Evolutionary conservation across 1,140 invertebrate genomes (phyloP), one percentile per base, ranked within the genome.

Genomic region (Contarinia nasturtii): DNA sequence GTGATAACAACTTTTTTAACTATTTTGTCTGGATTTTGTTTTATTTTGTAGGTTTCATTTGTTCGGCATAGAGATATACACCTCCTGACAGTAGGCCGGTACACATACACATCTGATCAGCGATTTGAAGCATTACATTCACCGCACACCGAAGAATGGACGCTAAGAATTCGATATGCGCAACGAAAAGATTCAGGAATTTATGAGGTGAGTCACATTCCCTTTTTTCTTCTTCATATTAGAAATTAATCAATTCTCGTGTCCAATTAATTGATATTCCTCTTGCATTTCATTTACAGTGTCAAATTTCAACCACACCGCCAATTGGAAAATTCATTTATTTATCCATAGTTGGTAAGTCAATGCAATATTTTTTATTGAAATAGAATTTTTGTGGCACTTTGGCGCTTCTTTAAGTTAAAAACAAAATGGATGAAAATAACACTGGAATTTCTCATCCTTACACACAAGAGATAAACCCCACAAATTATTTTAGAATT

Each of bases 81-180:
- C 60, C 64, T 90, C 47, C 65, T 90, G 46, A 89, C 86, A 0
- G 84, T 87, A 7, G 85, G 85, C 1, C 67, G 78, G 7, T 86
- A 86, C 58, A 89, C 85, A 0, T 89, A 89, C 60, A 88, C 85
- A 4, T 84, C 80, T 15, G 86, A 90, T 63, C 82, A 85, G 56
- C 70, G 82, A 22, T 84, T 85, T 58, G 79, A 82, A 57, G 80
- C 80, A 2, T 71, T 82, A 51, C 81, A 86, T 58, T 75, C 74
- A 21, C 76, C 77, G 0, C 77, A 81, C 52, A 76, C 80, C 10
- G 80, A 86, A 55, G 80, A 84, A 54, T 84, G 80, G 80, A 79
- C 77, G 7, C 59, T 90, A 54, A 61, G 67, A 66, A 77, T 86
- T 68, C 69, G 79, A 43, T 82, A 80, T 62, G 77, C 80, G 0